Percentiles rank a stretch among this genome's conserved stretches.
Evolutionary conservation across 2,797 vertebrate species (phyloP).

Genomic region (Loris lydekkerianus): DNA sequence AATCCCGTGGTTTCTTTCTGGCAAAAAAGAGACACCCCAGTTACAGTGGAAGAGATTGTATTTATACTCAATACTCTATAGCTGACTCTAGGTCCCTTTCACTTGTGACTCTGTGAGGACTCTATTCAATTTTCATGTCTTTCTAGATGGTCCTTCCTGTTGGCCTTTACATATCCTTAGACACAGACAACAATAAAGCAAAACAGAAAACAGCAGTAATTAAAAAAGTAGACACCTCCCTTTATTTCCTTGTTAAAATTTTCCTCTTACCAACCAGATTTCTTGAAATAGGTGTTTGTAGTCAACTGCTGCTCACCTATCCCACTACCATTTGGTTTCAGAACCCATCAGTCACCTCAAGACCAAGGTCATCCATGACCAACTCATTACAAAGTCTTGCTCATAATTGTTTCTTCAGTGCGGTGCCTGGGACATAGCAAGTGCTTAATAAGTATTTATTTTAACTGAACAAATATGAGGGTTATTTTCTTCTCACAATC

Average conservation of each 20-base stretch:
- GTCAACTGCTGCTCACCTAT: neutral
- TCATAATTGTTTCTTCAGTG: neutral
- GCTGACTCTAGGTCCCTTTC: neutral
- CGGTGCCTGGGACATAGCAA: neutral
- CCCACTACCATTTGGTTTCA: neutral
- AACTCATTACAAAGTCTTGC: neutral
- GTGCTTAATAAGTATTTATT: neutral
- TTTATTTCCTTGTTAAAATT: conserved; percentile 2
- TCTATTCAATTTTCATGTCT: neutral
- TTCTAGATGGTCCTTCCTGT: neutral
- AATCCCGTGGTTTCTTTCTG: neutral
- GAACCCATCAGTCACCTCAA: neutral
- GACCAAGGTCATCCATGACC: too few species aligned
- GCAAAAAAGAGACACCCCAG: neutral
- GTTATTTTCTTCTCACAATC: neutral
- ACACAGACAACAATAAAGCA: neutral
- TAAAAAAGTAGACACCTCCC: neutral
- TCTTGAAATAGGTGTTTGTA: neutral
- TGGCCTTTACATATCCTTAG: neutral
- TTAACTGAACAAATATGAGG: neutral
- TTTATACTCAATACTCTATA: neutral
- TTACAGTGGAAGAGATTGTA: neutral
- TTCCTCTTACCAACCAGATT: neutral
- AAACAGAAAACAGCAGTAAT: neutral
- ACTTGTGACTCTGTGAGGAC: neutral